Percentiles rank a stretch among this genome's conserved stretches.
phyloP scores from a whole-genome alignment of 2,113 vertebrate genomes.

The Cairina moschata region DNA sequence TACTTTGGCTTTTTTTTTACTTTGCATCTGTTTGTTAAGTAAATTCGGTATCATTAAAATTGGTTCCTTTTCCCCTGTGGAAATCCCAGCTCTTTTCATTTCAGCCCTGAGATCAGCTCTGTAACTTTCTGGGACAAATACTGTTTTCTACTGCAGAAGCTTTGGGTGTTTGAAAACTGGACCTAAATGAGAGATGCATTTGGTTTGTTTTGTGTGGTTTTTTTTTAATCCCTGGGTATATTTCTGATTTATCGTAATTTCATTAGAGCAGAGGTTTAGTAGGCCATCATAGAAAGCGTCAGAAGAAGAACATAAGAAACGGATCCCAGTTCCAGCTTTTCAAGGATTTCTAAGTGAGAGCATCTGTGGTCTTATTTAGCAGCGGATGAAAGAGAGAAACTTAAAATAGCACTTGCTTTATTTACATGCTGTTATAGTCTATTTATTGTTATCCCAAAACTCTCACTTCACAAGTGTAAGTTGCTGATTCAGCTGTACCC shows the following conservation, averaged over 20 bases:
- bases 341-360: neutral
- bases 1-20: constrained; percentile 40
- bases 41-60: constrained; percentile 44
- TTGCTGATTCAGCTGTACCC: neutral
- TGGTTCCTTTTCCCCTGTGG: neutral
- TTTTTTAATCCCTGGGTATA: neutral
- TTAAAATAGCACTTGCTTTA: neutral
- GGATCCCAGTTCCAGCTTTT: neutral
- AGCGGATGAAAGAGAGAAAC: neutral
- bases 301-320: neutral
- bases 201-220: neutral
- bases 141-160: neutral
- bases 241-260: neutral
- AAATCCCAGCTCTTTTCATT: constrained; percentile 21
- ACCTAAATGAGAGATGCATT: neutral
- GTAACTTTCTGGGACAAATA: neutral
- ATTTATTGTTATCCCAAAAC: neutral
- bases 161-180: neutral
- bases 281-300: neutral
- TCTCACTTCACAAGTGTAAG: neutral
- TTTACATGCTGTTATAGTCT: neutral
- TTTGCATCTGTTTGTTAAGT: constrained; percentile 48
- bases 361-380: neutral
- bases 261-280: neutral
- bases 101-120: constrained; percentile 18